Evolutionary conservation across 2,888 invertebrate species (phyloP).

Genomic region (Tanypteryx hageni): DNA sequence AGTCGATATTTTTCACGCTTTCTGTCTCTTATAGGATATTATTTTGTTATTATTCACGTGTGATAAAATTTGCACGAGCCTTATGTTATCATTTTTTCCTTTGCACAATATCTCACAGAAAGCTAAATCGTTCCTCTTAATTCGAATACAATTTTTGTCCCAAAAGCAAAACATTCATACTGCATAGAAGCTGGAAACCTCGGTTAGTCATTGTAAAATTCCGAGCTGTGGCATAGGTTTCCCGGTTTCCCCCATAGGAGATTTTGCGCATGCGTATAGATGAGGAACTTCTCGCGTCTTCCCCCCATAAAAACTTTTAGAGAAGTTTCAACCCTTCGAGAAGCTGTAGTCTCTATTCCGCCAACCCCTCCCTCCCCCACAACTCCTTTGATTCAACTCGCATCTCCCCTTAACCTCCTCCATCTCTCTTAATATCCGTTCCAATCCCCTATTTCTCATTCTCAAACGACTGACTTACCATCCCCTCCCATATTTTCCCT

Average conservation of each 20-base stretch:
- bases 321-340: conserved; percentile 37
- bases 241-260: conserved; percentile 13
- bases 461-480: conserved; percentile 36
- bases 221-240: background rate
- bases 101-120: no score
- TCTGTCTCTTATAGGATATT: no score
- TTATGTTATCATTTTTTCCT: no score
- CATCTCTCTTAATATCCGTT: conserved; percentile 23
- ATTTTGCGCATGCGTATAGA: conserved; percentile 9
- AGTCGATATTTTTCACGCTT: no score
- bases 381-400: conserved; percentile 49
- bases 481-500: conserved; percentile 6
- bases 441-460: conserved; percentile 61
- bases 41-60: no score
- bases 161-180: background rate
- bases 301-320: conserved; percentile 47
- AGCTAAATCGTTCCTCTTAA: no score
- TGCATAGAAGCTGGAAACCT: conserved; percentile 18
- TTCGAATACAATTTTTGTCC: background rate
- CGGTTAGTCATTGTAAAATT: conserved; percentile 30
- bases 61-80: no score
- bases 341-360: background rate
- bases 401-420: background rate
- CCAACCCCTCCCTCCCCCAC: background rate
- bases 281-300: conserved; percentile 33